A percentile compares a stretch with the other conserved stretches of the same genome.
phyloP scores from a whole-genome alignment of 2,888 invertebrate species.

The Andrena bicolor region DNA sequence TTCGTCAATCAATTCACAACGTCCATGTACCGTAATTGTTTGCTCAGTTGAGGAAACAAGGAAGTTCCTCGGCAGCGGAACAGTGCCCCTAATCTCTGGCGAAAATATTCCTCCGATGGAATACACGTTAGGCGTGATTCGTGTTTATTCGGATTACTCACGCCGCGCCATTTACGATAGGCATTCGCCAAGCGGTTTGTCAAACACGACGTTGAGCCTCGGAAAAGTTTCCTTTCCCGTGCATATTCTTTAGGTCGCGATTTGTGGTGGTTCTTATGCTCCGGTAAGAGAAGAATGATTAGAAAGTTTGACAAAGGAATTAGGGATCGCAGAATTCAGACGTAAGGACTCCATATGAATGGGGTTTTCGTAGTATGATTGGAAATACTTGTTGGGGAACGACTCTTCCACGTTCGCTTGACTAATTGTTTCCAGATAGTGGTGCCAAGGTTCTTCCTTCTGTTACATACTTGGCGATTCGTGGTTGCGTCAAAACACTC shows the following conservation, averaged over 20 bases:
- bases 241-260: background rate
- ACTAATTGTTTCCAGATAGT: background rate
- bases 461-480: background rate
- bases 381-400: background rate
- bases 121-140: background rate
- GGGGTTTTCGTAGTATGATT: too few species aligned
- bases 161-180: background rate
- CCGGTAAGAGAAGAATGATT: background rate
- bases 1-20: too few species aligned
- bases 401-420: background rate
- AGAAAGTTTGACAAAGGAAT: background rate
- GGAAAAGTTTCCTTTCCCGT: constrained; percentile 8
- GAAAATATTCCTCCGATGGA: constrained; percentile 1
- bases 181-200: constrained; percentile 17
- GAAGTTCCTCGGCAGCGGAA: background rate
- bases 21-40: too few species aligned
- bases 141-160: constrained; percentile 29
- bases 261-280: background rate
- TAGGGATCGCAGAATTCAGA: background rate
- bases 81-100: background rate
- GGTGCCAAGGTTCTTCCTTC: background rate
- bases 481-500: too few species aligned
- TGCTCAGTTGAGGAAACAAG: background rate
- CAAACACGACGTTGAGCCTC: background rate
- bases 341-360: too few species aligned